Percentiles rank a stretch among this genome's conserved stretches.
Evolutionary conservation across 2,113 vertebrate genomes (phyloP).

Genomic region (Struthio camelus): DNA sequence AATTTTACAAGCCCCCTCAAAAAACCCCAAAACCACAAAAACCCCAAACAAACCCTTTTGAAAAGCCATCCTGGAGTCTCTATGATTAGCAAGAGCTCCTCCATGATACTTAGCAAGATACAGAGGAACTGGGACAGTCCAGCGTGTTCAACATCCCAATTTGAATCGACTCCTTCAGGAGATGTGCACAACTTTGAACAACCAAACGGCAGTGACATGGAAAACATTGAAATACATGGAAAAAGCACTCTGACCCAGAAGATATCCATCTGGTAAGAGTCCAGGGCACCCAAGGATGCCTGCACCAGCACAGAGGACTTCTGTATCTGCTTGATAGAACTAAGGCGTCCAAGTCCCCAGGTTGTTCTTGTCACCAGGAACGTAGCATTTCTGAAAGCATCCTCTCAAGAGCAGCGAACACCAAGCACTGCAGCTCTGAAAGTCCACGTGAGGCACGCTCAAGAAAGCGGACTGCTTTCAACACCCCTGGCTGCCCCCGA

Average conservation of each 20-base stretch:
- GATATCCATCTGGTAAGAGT: no score
- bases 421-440: neutral
- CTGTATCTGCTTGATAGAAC: neutral
- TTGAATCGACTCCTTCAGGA: neutral
- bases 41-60: neutral
- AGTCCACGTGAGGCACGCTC: accelerated
- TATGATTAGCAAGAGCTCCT: neutral
- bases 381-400: accelerated
- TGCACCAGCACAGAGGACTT: neutral
- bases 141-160: no score
- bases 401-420: neutral
- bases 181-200: accelerated
- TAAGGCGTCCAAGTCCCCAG: neutral
- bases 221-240: accelerated
- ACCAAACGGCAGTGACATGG: accelerated
- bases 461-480: neutral
- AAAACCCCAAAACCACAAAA: neutral
- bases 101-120: accelerated
- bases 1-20: accelerated
- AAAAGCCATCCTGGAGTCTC: neutral
- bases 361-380: neutral
- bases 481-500: accelerated
- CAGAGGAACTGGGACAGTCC: neutral
- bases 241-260: neutral
- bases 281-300: neutral